Percentiles rank a stretch among this genome's conserved stretches.
Conservation (phyloP, 2,888 invertebrate genomes). For the Anaspis maculata region DNA sequence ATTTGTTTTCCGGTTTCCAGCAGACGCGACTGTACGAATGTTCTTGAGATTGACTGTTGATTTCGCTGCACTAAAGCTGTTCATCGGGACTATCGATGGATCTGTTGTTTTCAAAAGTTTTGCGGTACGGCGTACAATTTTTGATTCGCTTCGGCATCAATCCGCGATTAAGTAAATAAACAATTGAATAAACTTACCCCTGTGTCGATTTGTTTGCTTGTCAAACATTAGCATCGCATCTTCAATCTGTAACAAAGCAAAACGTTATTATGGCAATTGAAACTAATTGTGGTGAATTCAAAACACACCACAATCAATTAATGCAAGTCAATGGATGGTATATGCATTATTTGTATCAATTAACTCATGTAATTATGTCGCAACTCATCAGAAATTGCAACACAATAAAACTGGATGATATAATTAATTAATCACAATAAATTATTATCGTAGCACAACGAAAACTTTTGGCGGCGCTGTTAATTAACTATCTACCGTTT, state of each 20-base stretch:
- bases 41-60: slow-evolving; percentile 9
- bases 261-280: no score
- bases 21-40: slow-evolving; percentile 11
- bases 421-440: slow-evolving; percentile 22
- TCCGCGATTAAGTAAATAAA: no score
- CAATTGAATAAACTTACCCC: slow-evolving; percentile 70
- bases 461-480: not conserved
- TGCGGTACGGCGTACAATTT: no score
- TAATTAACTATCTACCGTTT: not conserved
- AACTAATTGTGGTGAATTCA: no score
- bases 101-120: slow-evolving; percentile 7
- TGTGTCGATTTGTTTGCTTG: slow-evolving; percentile 99
- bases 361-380: no score
- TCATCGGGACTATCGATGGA: slow-evolving; percentile 5
- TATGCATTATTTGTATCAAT: no score
- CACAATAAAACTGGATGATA: slow-evolving; percentile 20
- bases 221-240: slow-evolving; percentile 99
- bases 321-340: no score
- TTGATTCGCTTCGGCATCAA: no score
- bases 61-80: slow-evolving; percentile 14
- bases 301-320: no score
- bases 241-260: slow-evolving; percentile 82
- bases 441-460: slow-evolving; percentile 10
- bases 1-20: slow-evolving; percentile 16
- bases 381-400: no score